Conservation (phyloP, 2,113 vertebrate species). For the Esox niger region DNA sequence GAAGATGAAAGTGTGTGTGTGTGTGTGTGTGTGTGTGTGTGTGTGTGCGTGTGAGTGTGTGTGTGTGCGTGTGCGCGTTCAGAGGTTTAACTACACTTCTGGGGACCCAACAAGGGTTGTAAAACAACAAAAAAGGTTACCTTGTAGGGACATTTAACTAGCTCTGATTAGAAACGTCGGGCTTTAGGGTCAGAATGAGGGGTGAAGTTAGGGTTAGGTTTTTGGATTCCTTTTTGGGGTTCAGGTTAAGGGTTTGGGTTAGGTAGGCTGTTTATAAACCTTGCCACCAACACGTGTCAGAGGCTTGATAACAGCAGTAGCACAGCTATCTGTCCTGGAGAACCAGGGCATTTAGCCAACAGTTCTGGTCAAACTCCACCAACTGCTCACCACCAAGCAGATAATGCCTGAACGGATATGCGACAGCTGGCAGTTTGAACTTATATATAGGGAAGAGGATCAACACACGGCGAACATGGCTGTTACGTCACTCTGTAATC, state of each 20-base stretch:
- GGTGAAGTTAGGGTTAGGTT: too few relatives aligned
- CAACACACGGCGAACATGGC: conserved; percentile 25
- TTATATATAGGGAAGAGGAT: not conserved
- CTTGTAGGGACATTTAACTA: too few relatives aligned
- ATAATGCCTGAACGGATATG: conserved; percentile 20
- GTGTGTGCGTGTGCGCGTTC: conserved; percentile 24
- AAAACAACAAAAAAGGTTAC: too few relatives aligned
- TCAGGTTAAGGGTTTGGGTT: too few relatives aligned
- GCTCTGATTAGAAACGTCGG: too few relatives aligned
- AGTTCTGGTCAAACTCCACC: conserved; percentile 62
- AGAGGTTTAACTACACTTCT: too few relatives aligned
- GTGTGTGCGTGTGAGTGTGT: conserved; percentile 21
- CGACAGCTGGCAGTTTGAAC: not conserved
- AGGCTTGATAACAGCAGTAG: conserved; percentile 42
- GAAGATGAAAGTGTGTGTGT: conserved; percentile 30
- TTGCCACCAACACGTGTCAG: conserved; percentile 43
- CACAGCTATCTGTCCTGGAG: conserved; percentile 38
- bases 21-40: conserved; percentile 16
- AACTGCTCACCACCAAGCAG: conserved; percentile 38
- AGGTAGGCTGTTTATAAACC: too few relatives aligned
- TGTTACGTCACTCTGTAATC: conserved; percentile 17
- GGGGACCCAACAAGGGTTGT: too few relatives aligned
- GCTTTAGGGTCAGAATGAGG: too few relatives aligned
- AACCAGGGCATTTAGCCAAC: conserved; percentile 43
- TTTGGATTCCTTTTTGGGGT: too few relatives aligned